Evolutionary conservation across 2,113 vertebrate species (phyloP), one percentile per base, ranked within the genome.

Genomic region (Numida meleagris): DNA sequence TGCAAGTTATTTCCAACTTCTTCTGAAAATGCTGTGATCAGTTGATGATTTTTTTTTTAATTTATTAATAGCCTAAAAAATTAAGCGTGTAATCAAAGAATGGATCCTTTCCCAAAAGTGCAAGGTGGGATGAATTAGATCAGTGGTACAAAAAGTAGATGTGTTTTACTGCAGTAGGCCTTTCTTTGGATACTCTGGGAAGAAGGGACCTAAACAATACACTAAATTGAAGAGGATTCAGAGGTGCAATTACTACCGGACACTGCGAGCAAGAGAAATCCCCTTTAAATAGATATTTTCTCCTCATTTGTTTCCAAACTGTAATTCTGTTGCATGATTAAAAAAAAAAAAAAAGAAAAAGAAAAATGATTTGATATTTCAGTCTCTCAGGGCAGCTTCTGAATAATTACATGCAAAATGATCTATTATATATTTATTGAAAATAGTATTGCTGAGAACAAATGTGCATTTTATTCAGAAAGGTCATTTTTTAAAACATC

Each of bases 1-100:
- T 91, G 82, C 96, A 95, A 96, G 88, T 91, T 92, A 95, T 94
- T 97, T 91, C 88, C 72, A 95, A 96, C 59, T 90, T 96, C 85
- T 68, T 75, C 92, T 91, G 73, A 92, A 91, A 89, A 80, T 88
- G 74, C 78, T 68, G 91, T 57, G 59, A 95, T 91, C 87, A 58
- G 82, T 75, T 95, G 92, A 96, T 91, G 73, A 90, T 92, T 51
- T 90, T 95, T 95, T 15, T 89, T 73, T 88, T n/a, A n/a, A 85
- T 91, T 95, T 96, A 96, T 96, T 93, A 83, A 97, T 78, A 91
- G 63, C 15, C 87, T 97, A 91, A 90, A 96, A 97, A 93, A 96
- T 96, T 89, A 97, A 88, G 68, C 91, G 88, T 95, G 77, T 86
- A 94, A 89, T 96, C 85, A 96, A 95, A 92, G 94, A 96, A 93